Evolutionary conservation across 1,140 invertebrate species (phyloP).

Genomic region (Drosophila sucinea): DNA sequence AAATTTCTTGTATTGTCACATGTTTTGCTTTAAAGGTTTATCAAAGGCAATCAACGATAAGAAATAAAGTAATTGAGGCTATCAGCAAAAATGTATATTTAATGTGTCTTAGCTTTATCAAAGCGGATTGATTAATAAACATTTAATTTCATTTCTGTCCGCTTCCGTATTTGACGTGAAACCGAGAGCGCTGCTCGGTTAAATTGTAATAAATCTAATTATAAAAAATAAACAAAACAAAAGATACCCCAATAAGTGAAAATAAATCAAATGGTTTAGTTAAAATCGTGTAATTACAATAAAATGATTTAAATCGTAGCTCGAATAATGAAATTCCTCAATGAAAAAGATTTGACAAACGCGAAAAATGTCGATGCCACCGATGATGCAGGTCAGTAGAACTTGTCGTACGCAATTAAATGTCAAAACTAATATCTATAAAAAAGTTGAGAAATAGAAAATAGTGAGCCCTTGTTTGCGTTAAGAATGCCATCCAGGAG

Average conservation of each 20-base stretch:
- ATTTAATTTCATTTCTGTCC: slow-evolving; percentile 11
- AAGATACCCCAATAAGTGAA: background rate
- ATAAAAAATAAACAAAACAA: background rate
- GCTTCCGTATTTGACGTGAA: slow-evolving; percentile 14
- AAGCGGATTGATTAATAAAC: slow-evolving; percentile 13
- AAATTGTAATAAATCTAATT: background rate
- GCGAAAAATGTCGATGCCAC: background rate
- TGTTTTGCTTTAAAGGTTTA: slow-evolving; percentile 14
- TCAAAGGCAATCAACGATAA: slow-evolving; percentile 13
- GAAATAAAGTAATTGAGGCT: slow-evolving; percentile 14
- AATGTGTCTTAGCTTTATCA: slow-evolving; percentile 12
- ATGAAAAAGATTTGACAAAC: background rate
- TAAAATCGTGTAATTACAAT: background rate
- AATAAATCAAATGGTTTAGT: slow-evolving; percentile 4
- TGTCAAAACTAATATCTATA: too few species aligned
- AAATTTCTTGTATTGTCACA: slow-evolving; percentile 10
- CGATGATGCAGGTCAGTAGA: background rate
- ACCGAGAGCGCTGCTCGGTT: slow-evolving; percentile 2
- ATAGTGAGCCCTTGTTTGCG: too few species aligned
- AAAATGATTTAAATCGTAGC: background rate
- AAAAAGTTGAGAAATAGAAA: too few species aligned
- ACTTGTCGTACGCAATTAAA: background rate
- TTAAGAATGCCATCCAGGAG: too few species aligned
- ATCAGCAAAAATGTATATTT: slow-evolving; percentile 13
- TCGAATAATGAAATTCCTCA: slow-evolving; percentile 26